A percentile compares a stretch with the other conserved stretches of the same genome.
These are phyloP conservation scores for Pterostichus niger DNA, from an alignment of 2,888 invertebrate genomes.

Conservation along the genomic window DNA sequence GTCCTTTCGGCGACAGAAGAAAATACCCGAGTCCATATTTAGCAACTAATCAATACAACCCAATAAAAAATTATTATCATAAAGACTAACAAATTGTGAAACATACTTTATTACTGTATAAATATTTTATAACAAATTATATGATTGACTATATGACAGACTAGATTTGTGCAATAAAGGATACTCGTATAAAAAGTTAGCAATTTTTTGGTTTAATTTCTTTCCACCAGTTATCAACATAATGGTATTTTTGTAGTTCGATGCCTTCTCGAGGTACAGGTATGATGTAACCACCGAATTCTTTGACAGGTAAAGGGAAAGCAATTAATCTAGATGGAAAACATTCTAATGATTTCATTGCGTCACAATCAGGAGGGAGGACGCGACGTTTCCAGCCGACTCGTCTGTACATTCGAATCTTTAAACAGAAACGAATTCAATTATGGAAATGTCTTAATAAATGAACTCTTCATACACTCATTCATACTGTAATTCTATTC, in stretches of 20 bases:
- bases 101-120: no score
- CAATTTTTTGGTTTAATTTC: slow-evolving; percentile 77
- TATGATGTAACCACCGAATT: slow-evolving; percentile 77
- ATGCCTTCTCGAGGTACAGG: slow-evolving; percentile 80
- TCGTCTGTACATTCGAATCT: slow-evolving; percentile 77
- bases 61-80: slow-evolving; percentile 74
- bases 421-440: background rate
- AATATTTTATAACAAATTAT: no score
- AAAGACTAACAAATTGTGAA: slow-evolving; percentile 59
- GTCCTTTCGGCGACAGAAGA: slow-evolving; percentile 74
- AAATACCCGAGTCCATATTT: slow-evolving; percentile 71
- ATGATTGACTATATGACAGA: slow-evolving; percentile 9
- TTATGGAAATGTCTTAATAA: no score
- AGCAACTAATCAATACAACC: slow-evolving; percentile 69
- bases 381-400: slow-evolving; percentile 80
- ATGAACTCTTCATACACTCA: no score
- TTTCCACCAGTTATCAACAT: slow-evolving; percentile 80
- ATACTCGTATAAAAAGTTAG: slow-evolving; percentile 70
- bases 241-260: slow-evolving; percentile 81
- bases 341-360: slow-evolving; percentile 77
- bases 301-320: slow-evolving; percentile 77
- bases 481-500: no score
- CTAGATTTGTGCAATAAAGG: slow-evolving; percentile 49
- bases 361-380: slow-evolving; percentile 79
- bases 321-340: slow-evolving; percentile 79